Conservation (phyloP, 53 echinoderm and acorn worm genomes). For the Antedon mediterranea region DNA sequence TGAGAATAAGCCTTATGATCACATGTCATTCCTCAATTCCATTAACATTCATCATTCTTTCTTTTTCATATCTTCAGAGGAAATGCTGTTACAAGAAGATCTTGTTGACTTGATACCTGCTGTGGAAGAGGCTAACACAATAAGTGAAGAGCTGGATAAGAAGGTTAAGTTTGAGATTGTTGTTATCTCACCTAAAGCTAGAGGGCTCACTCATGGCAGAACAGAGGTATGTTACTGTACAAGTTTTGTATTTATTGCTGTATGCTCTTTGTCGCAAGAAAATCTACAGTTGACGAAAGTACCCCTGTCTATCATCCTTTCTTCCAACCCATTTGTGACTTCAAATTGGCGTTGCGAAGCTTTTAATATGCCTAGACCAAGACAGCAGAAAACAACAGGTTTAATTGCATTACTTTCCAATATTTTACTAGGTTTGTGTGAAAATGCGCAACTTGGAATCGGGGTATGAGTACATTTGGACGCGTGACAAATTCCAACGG, state of each 20-base stretch:
- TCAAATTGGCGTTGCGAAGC: no score
- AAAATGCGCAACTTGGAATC: constrained; percentile 69
- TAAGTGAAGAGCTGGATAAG: constrained; percentile 91
- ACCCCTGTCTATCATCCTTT: background rate
- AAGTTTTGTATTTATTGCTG: no score
- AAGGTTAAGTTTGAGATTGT: constrained; percentile 97
- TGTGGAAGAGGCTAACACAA: constrained; percentile 88
- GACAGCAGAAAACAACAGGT: background rate
- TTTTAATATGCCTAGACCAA: no score
- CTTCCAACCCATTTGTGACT: background rate
- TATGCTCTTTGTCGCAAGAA: no score
- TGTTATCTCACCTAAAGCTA: constrained; percentile 76
- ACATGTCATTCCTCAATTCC: background rate
- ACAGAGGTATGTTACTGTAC: constrained; percentile 64
- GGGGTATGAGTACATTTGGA: constrained; percentile 83
- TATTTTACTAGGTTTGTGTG: constrained; percentile 60
- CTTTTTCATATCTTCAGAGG: constrained; percentile 33
- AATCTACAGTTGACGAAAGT: background rate
- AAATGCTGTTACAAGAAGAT: constrained; percentile 74
- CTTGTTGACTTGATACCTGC: constrained; percentile 78
- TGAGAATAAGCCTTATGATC: no score
- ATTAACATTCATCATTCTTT: background rate
- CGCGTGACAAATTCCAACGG: constrained; percentile 69
- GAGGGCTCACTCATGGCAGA: constrained; percentile 63
- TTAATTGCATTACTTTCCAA: background rate